Conservation (phyloP, 1,140 invertebrate genomes). For the Drosophila melanogaster region DNA sequence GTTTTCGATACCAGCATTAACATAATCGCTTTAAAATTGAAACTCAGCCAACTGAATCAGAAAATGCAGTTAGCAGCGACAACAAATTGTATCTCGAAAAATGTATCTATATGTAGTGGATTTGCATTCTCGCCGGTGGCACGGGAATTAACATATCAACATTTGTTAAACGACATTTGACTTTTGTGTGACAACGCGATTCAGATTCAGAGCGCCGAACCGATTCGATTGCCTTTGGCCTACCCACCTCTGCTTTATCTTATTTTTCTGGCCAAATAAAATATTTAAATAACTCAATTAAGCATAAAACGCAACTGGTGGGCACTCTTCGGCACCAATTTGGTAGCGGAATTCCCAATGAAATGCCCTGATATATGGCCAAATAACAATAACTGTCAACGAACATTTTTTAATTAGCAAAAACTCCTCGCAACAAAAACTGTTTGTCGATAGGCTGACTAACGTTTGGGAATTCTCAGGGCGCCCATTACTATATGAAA, state of each 20-base stretch:
- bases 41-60: slow-evolving; percentile 55
- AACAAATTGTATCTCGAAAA: slow-evolving; percentile 47
- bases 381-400: slow-evolving; percentile 81
- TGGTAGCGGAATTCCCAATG: slow-evolving; percentile 75
- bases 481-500: slow-evolving; percentile 51
- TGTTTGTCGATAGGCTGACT: slow-evolving; percentile 30
- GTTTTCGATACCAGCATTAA: slow-evolving; percentile 56
- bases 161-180: slow-evolving; percentile 83
- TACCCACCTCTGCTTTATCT: slow-evolving; percentile 33
- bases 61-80: slow-evolving; percentile 72
- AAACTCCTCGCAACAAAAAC: slow-evolving; percentile 33
- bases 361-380: slow-evolving; percentile 80
- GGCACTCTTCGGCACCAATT: slow-evolving; percentile 62
- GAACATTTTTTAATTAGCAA: slow-evolving; percentile 78
- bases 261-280: slow-evolving; percentile 69
- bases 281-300: slow-evolving; percentile 83
- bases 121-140: slow-evolving; percentile 67
- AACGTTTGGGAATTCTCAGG: slow-evolving; percentile 36
- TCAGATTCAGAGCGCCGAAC: slow-evolving; percentile 46
- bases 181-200: slow-evolving; percentile 81
- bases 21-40: slow-evolving; percentile 82
- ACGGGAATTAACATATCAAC: slow-evolving; percentile 77
- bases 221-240: slow-evolving; percentile 34
- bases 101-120: slow-evolving; percentile 28
- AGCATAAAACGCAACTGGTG: slow-evolving; percentile 79